Percentiles rank a stretch among this genome's conserved stretches.
phyloP scores from a whole-genome alignment of 2,113 vertebrate species.

The Phoenicopterus ruber region DNA sequence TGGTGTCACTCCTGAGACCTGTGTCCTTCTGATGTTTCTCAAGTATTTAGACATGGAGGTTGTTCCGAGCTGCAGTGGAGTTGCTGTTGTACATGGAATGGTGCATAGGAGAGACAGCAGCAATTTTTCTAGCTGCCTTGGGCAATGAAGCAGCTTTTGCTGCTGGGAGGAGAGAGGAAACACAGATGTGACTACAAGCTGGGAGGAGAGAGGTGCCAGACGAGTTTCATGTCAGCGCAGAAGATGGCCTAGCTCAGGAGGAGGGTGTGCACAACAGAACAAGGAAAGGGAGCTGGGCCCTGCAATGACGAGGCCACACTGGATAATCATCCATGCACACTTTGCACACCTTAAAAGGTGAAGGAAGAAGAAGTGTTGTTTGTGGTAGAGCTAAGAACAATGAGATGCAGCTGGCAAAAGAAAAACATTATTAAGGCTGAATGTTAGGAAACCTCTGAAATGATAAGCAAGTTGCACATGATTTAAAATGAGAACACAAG shows the following conservation, averaged over 20 bases:
- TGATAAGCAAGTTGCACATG: not conserved
- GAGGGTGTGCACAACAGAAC: not conserved
- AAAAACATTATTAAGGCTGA: not conserved
- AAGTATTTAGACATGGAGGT: not conserved
- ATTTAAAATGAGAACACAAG: not conserved
- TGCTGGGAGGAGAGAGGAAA: not conserved
- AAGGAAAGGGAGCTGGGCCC: not conserved
- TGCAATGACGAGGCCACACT: not conserved
- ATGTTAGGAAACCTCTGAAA: not conserved
- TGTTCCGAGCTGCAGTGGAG: not conserved
- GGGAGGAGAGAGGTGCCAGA: not conserved
- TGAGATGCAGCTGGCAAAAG: not conserved
- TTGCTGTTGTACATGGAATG: not conserved
- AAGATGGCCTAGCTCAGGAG: not conserved
- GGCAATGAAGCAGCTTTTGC: not conserved
- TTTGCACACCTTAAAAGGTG: not conserved
- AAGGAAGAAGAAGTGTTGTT: not conserved
- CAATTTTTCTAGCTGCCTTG: not conserved
- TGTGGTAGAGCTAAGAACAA: not conserved
- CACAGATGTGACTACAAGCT: not conserved
- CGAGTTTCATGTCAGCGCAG: not conserved
- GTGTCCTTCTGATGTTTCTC: not conserved
- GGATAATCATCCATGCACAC: not conserved
- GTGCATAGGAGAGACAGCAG: not conserved
- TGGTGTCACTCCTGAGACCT: not conserved